A percentile compares a stretch with the other conserved stretches of the same genome.
phyloP scores from a whole-genome alignment of 2,113 vertebrate genomes.

The Grammomys surdaster region DNA sequence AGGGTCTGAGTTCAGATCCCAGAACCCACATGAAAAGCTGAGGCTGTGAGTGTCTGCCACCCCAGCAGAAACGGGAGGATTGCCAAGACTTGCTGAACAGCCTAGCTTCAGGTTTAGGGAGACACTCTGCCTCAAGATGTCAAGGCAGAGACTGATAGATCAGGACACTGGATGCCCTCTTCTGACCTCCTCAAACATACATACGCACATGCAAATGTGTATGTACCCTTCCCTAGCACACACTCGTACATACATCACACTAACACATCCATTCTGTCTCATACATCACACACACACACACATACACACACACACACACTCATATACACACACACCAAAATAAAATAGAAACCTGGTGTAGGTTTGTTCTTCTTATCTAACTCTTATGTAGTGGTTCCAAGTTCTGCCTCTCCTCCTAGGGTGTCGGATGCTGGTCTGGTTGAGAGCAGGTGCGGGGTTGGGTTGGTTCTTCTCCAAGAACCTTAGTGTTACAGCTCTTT shows the following conservation, averaged over 20 bases:
- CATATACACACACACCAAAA: background rate
- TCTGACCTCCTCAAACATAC: background rate
- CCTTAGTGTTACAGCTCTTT: too few relatives aligned
- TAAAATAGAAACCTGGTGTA: background rate
- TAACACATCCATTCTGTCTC: background rate
- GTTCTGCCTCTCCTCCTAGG: too few relatives aligned
- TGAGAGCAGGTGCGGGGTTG: too few relatives aligned
- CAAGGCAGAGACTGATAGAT: background rate
- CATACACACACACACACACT: too few relatives aligned
- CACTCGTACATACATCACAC: background rate
- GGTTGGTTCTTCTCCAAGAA: too few relatives aligned
- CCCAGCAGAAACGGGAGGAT: background rate
- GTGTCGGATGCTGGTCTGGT: too few relatives aligned
- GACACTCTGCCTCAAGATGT: background rate
- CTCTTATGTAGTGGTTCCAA: too few relatives aligned
- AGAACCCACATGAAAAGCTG: background rate
- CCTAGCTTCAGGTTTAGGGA: background rate
- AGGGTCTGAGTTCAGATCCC: background rate
- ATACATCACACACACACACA: background rate
- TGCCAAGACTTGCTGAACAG: background rate
- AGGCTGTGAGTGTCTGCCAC: background rate
- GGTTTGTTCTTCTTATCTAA: background rate
- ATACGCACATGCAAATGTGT: background rate
- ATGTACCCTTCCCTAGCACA: background rate
- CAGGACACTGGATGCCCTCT: too few relatives aligned